phyloP scores from a whole-genome alignment of 2,797 vertebrate genomes.

The Craterocephalus amniculus region DNA sequence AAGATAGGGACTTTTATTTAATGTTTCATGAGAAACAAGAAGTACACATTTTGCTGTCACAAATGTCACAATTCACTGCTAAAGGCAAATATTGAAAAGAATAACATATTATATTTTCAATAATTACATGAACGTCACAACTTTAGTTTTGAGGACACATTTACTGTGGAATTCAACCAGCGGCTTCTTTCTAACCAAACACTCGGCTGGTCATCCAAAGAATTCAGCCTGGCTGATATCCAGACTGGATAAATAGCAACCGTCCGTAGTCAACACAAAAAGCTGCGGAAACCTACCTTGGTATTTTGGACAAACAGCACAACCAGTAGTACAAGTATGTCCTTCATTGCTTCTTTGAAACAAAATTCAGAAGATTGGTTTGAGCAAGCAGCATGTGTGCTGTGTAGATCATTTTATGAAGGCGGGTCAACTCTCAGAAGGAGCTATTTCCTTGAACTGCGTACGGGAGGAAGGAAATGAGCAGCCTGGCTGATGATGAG shows the following conservation, averaged over 20 bases:
- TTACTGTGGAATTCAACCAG: neutral
- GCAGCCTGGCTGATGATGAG: conserved; percentile 8
- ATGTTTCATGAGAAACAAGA: neutral
- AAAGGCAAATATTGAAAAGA: neutral
- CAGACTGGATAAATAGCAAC: neutral
- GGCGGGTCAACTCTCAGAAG: conserved; percentile 46
- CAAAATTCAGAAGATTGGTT: conserved; percentile 26
- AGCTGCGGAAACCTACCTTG: conserved; percentile 52
- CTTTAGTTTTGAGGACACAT: neutral
- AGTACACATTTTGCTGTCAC: neutral
- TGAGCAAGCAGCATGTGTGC: conserved; percentile 18
- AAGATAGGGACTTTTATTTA: neutral
- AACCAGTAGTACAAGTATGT: conserved; percentile 51
- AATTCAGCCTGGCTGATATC: conserved; percentile 13
- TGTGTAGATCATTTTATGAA: conserved; percentile 47
- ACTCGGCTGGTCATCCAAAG: neutral
- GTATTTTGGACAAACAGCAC: conserved; percentile 37
- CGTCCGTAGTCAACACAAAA: conserved; percentile 4
- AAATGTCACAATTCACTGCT: neutral
- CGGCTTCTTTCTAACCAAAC: neutral
- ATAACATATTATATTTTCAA: neutral
- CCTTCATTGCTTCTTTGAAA: conserved; percentile 62
- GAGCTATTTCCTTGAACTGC: conserved; percentile 68
- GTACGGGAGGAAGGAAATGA: conserved; percentile 66
- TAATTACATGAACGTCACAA: neutral